Evolutionary conservation across 2,888 invertebrate genomes (phyloP), one percentile per base, ranked within the genome.

Genomic region (Acronicta alni): DNA sequence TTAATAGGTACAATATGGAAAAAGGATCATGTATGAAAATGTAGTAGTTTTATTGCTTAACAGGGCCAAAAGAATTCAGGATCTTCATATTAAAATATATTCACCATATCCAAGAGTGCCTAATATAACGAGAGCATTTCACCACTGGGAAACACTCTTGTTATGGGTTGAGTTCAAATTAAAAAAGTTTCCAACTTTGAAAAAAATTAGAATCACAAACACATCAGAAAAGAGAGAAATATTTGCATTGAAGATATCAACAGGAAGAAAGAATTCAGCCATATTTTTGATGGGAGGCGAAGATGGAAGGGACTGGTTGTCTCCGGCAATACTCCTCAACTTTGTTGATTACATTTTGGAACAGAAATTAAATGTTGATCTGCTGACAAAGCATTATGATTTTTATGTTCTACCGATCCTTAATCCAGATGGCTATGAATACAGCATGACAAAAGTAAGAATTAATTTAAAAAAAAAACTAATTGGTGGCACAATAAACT

Each of bases 391-490:
- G 30, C 60, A 78, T 52, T 91, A 83, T 73, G 86, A 89, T 69
- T 84, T 92, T 62, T 92, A 91, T 68, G 78, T 93, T 57, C 59
- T 92, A 7, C 93, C 93, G 44, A 64, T 91, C 20, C 72, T 89
- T n/a, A 93, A 93, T 78, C 92, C 93, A 56, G 93, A 93, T 86
- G 93, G 93, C 18, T 92, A 90, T 80, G 80, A 71, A 10, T 88
- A 82, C 64, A 91, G 88, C 57, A 81, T 81, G 62, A 70, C 62
- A 42, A 55, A 74, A 81, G 92, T 92, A 82, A 73, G 55, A 30
- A 56, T 30, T 32, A 0, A 4, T n/a, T 4, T 46, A n/a, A 14
- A 7, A 23, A 5, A 23, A 23, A 23, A 7, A 23, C 3, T 23
- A 5, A 3, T 7, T 23, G 1, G 23, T 23, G 23, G 23, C n/a